Evolutionary conservation across 2,113 vertebrate genomes (phyloP).

Genomic region (Emydocephalus ijimae): DNA sequence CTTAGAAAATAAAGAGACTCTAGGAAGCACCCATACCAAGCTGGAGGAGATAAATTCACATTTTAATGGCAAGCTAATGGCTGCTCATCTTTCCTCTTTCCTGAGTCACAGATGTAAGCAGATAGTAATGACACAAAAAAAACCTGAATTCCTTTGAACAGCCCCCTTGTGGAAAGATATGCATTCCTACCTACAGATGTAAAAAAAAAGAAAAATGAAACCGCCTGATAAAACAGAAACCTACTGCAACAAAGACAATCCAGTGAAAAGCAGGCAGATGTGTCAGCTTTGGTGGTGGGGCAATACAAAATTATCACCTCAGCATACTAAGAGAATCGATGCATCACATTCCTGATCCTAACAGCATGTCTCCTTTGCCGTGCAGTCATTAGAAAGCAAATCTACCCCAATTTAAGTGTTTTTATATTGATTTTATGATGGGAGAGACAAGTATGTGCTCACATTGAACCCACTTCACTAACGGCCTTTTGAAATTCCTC

Average conservation of each 20-base stretch:
- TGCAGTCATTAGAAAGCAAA: background rate
- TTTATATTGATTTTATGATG: background rate
- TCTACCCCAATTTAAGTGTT: background rate
- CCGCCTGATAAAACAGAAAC: background rate
- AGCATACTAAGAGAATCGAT: background rate
- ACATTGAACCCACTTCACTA: background rate
- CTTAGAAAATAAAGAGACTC: constrained; percentile 16
- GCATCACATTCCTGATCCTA: background rate
- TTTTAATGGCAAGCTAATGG: constrained; percentile 17
- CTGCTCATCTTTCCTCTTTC: background rate
- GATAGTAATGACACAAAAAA: background rate
- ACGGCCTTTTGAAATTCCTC: background rate
- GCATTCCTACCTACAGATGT: background rate
- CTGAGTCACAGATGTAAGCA: constrained; percentile 35
- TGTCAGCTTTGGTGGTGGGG: background rate
- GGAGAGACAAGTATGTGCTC: background rate
- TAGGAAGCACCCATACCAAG: background rate
- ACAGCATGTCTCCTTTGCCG: background rate
- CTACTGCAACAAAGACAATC: no score
- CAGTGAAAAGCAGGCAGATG: background rate
- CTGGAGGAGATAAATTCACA: background rate
- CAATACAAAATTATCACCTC: background rate
- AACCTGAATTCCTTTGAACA: background rate
- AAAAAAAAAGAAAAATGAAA: background rate
- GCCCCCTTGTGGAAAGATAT: constrained; percentile 29